phyloP scores from a whole-genome alignment of 1,140 invertebrate genomes.

The Elysia chlorotica region DNA sequence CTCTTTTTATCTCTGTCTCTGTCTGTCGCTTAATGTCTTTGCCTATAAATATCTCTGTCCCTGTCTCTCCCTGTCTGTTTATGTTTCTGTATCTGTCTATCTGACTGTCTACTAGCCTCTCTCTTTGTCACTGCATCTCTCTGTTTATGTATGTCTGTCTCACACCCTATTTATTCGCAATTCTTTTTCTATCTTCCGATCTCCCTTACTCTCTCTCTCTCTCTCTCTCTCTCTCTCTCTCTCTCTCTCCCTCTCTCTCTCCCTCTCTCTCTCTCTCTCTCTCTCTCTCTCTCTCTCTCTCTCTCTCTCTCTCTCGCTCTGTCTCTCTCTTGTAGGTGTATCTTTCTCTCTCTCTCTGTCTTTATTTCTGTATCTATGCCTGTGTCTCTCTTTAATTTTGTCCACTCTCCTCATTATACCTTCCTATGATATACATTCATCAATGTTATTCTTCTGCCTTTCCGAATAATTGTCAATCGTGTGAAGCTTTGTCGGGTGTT shows the following conservation, averaged over 20 bases:
- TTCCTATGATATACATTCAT: too few species aligned
- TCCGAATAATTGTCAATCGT: too few species aligned
- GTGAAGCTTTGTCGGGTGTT: too few species aligned
- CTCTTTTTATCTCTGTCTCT: background rate
- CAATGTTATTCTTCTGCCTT: too few species aligned
- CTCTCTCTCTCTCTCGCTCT: background rate
- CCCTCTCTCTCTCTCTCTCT: slow-evolving; percentile 1
- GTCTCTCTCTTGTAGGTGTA: background rate
- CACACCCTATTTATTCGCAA: too few species aligned
- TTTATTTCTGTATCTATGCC: background rate
- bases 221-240: background rate
- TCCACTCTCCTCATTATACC: background rate
- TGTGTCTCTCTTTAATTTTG: background rate
- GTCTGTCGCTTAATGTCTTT: background rate
- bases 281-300: slow-evolving; percentile 5
- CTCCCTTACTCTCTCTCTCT: background rate
- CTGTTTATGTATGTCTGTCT: too few species aligned
- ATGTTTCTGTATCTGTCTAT: too few species aligned
- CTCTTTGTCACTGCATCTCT: too few species aligned
- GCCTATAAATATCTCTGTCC: background rate
- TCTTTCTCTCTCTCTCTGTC: background rate
- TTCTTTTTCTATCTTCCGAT: too few species aligned
- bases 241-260: slow-evolving; percentile 1
- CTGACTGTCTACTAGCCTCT: too few species aligned
- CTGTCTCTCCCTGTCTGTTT: background rate